Percentiles rank a stretch among this genome's conserved stretches.
These are phyloP conservation scores for Anguilla obscura DNA, from an alignment of 2,797 vertebrate genomes.

Conservation along the genomic window DNA sequence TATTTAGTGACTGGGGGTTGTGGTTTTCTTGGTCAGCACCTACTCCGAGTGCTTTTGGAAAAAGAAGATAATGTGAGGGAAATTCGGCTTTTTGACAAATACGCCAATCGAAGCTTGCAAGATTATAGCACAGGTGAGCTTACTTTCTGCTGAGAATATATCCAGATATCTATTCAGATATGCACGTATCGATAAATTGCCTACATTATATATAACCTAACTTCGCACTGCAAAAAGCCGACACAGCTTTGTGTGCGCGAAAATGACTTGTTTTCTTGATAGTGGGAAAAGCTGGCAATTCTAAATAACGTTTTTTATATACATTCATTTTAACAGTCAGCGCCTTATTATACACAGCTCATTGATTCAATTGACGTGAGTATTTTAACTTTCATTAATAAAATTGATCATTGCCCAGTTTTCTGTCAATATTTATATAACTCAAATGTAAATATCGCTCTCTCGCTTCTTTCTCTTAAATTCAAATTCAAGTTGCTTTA, in stretches of 20 bases:
- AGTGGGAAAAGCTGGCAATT: not conserved
- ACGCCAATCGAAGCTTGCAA: slow-evolving; percentile 56
- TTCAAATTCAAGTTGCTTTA: too few relatives aligned
- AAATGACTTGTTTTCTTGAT: too few relatives aligned
- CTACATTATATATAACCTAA: not conserved
- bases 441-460: too few relatives aligned
- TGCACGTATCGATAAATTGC: not conserved
- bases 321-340: too few relatives aligned
- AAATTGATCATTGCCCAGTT: too few relatives aligned
- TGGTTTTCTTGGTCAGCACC: slow-evolving; percentile 82
- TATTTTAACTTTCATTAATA: too few relatives aligned
- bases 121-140: slow-evolving; percentile 73
- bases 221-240: too few relatives aligned
- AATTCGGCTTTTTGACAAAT: slow-evolving; percentile 80
- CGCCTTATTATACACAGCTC: too few relatives aligned
- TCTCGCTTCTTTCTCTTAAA: too few relatives aligned
- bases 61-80: slow-evolving; percentile 69
- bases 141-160: not conserved
- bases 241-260: not conserved
- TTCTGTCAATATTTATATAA: too few relatives aligned
- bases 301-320: too few relatives aligned
- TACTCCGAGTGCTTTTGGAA: slow-evolving; percentile 76
- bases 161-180: not conserved
- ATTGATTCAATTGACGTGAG: too few relatives aligned
- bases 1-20: slow-evolving; percentile 86